phyloP scores from a whole-genome alignment of 30 jellyfish, hydroid and myxozoan genomes.

The Turritopsis rubra region DNA sequence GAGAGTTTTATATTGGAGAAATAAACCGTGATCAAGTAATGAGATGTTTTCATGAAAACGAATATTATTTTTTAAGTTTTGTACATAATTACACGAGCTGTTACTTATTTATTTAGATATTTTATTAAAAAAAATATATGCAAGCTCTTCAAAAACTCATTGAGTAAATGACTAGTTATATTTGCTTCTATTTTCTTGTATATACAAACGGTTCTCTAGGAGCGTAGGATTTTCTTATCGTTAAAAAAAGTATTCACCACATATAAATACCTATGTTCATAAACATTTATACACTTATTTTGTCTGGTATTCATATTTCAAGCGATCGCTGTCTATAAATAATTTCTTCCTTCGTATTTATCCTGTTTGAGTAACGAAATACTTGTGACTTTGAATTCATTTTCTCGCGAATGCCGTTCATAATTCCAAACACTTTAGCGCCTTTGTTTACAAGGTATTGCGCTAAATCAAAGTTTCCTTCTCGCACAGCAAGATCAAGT shows the following conservation, averaged over 20 bases:
- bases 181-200: background rate
- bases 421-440: slow-evolving; percentile 49
- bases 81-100: background rate
- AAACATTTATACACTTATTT: too few species aligned
- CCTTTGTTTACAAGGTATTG: slow-evolving; percentile 62
- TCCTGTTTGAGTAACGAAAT: background rate
- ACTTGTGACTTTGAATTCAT: background rate
- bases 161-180: background rate
- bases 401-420: slow-evolving; percentile 43
- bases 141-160: background rate
- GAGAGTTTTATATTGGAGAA: too few species aligned
- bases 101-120: background rate
- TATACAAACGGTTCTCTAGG: background rate
- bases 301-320: background rate
- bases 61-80: too few species aligned
- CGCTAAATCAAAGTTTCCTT: slow-evolving; percentile 73
- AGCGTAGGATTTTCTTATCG: too few species aligned
- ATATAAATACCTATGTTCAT: too few species aligned
- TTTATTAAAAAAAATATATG: too few species aligned
- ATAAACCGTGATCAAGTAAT: background rate
- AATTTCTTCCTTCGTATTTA: background rate
- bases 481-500: slow-evolving; percentile 69
- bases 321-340: background rate
- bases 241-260: too few species aligned
- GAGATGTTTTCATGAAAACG: background rate